Evolutionary conservation across 1,140 invertebrate species (phyloP).

Genomic region (Rhyacophila brunnea): DNA sequence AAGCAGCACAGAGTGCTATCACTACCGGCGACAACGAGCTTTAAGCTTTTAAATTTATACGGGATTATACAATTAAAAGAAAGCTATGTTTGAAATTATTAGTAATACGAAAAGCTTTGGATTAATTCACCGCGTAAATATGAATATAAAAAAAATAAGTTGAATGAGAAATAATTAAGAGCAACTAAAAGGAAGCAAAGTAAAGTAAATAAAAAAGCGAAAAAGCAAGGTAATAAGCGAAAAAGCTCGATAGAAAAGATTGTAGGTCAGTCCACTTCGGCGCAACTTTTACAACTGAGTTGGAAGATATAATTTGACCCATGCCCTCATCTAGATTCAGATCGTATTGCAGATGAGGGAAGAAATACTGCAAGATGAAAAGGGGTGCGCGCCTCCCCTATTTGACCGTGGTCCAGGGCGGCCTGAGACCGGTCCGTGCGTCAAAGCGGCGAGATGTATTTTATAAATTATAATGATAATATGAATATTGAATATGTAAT

Average conservation of each 20-base stretch:
- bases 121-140: too few species aligned
- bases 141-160: too few species aligned
- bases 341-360: background rate
- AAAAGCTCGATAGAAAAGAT: conserved; percentile 2
- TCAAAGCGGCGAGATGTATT: background rate
- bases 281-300: conserved; percentile 7
- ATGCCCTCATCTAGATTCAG: background rate
- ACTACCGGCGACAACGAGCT: too few species aligned
- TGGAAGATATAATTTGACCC: background rate
- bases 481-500: background rate
- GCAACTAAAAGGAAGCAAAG: background rate
- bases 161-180: background rate
- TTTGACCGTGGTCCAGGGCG: background rate
- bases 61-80: too few species aligned
- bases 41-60: too few species aligned
- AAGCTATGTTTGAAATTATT: too few species aligned
- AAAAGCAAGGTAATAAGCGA: conserved; percentile 11
- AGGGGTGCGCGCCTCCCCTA: background rate
- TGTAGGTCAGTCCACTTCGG: conserved; percentile 16
- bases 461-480: background rate
- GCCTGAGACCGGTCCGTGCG: background rate
- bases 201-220: conserved; percentile 1
- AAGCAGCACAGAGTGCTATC: too few species aligned
- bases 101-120: too few species aligned
- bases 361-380: background rate